These are phyloP conservation scores for Ptyas mucosa DNA, from an alignment of 2,113 vertebrate species.

Conservation along the genomic window DNA sequence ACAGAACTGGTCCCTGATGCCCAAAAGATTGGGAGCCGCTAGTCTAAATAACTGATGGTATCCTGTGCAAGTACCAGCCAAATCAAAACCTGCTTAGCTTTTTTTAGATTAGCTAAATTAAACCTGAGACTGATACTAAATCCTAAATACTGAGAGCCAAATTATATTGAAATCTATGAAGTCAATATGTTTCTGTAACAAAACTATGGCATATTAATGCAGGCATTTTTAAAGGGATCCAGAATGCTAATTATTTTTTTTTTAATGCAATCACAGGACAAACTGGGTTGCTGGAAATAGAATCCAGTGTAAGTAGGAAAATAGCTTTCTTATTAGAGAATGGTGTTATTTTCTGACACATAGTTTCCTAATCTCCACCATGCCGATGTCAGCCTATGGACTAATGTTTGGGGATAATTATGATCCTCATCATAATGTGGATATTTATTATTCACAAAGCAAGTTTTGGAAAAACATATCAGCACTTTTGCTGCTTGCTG, in stretches of 20 bases:
- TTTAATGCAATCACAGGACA: neutral
- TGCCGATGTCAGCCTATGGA: neutral
- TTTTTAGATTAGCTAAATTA: neutral
- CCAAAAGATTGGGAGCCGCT: no score
- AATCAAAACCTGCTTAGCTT: neutral
- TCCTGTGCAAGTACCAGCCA: neutral
- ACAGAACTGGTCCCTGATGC: no score
- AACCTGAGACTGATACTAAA: neutral
- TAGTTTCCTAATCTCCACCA: neutral
- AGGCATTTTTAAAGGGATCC: neutral
- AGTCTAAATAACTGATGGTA: neutral
- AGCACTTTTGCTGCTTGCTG: neutral
- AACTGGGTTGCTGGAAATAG: neutral
- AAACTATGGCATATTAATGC: neutral
- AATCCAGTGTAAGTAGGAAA: neutral
- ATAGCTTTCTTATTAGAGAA: neutral
- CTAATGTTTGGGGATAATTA: no score
- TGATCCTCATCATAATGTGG: neutral
- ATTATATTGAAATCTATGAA: neutral
- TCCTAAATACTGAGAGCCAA: conserved; percentile 9
- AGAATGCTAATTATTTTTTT: neutral
- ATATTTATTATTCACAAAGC: neutral
- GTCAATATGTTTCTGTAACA: neutral
- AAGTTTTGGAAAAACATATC: neutral
- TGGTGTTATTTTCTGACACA: neutral